Percentiles rank a stretch among this genome's conserved stretches.
phyloP scores from a whole-genome alignment of 2,888 invertebrate genomes.

The Caenorhabditis sp. region DNA sequence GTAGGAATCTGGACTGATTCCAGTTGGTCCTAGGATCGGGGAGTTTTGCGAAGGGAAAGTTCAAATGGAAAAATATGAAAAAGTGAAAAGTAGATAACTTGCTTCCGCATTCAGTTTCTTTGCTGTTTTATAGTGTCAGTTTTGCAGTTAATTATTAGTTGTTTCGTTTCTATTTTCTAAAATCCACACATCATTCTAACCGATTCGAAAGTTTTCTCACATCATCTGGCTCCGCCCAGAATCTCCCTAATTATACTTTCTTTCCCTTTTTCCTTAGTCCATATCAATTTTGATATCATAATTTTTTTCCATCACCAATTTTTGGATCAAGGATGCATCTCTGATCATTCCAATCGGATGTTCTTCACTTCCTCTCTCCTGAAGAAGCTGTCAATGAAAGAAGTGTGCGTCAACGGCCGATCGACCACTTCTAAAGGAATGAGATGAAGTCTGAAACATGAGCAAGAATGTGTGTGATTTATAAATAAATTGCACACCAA shows the following conservation, averaged over 20 bases:
- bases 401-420: constrained; percentile 31
- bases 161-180: constrained; percentile 27
- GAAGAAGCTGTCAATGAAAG: constrained; percentile 11
- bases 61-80: background rate
- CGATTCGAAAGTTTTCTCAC: constrained; percentile 32
- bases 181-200: constrained; percentile 30
- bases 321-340: background rate
- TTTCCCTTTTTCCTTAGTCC: background rate
- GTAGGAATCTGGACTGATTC: no score
- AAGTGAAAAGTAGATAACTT: constrained; percentile 3
- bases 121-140: constrained; percentile 15
- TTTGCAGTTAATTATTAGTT: constrained; percentile 24
- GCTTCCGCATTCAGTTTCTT: background rate
- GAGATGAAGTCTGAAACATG: constrained; percentile 45
- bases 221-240: constrained; percentile 34
- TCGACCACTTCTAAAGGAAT: background rate
- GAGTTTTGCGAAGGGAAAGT: background rate
- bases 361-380: constrained; percentile 14
- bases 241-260: constrained; percentile 20
- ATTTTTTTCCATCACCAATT: background rate
- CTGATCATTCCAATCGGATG: constrained; percentile 16
- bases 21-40: no score
- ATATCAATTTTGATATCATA: constrained; percentile 3
- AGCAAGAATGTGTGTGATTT: constrained; percentile 16
- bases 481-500: constrained; percentile 59